Evolutionary conservation across 2,113 vertebrate species (phyloP), one percentile per base, ranked within the genome.

Genomic region (Genyomyrus donnyi): DNA sequence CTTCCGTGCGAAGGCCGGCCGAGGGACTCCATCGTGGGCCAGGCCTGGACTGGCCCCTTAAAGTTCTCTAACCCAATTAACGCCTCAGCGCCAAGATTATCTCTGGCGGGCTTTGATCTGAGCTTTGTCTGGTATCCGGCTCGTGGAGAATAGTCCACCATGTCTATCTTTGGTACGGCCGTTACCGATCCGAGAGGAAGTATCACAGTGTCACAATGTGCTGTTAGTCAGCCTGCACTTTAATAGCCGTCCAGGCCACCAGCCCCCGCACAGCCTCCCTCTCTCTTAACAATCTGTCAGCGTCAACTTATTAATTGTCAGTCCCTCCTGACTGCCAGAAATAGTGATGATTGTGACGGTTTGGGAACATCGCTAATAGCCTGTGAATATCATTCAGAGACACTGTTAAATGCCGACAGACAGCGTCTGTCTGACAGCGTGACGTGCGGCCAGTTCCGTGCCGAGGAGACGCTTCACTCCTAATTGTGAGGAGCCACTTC

Each of bases 1-100:
- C 92, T 90, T 93, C 92, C 93, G 93, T 93, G 92, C 93, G 91
- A 70, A 70, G n/a, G 62, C 91, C 90, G 91, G 90, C 88, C 93
- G 84, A 91, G 91, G 90, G 90, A 5, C 66, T 90, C 93, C 94
- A 95, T 96, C 96, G 94, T 90, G 85, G 90, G 93, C 91, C 91
- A 88, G 90, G 74, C 92, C 89, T 77, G 92, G 92, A 93, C 92
- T 93, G 93, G 93, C 92, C 87, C 91, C 93, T 92, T 90, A 86
- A 87, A 92, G 94, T 87, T 39, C 90, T 94, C 92, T 92, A 92
- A 92, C 93, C 94, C 92, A 96, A 95, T 96, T 95, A 96, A 92
- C 91, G 88, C 92, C 92, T 94, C 93, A 90, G 86, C 56, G 90
- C 91, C 89, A 70, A 45, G 35, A 93, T 89, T 89, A 93, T 90